These are phyloP conservation scores for Cydia splendana DNA, from an alignment of 1,140 invertebrate species.

Conservation along the genomic window DNA sequence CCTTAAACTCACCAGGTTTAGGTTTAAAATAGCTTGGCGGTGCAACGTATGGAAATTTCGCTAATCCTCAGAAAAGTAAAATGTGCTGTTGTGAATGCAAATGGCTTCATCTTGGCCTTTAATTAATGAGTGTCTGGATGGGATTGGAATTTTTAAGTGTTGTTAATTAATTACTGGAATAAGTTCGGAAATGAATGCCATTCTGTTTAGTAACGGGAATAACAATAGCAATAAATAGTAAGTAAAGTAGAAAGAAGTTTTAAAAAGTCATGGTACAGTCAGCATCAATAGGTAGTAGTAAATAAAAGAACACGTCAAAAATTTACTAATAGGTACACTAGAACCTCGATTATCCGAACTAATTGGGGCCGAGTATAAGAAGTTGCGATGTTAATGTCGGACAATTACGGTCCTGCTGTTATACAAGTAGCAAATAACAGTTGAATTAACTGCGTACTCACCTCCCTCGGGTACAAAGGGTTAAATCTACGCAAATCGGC, in stretches of 20 bases:
- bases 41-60: not conserved
- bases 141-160: conserved; percentile 11
- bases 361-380: too few species aligned
- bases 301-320: too few species aligned
- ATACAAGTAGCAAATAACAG: not conserved
- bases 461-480: not conserved
- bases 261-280: too few species aligned
- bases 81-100: conserved; percentile 3
- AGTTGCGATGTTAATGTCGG: not conserved
- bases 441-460: not conserved
- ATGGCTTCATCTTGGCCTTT: conserved; percentile 5
- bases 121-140: conserved; percentile 14
- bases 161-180: conserved; percentile 10
- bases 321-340: too few species aligned
- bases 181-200: not conserved
- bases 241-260: too few species aligned
- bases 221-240: too few species aligned
- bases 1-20: not conserved
- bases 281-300: too few species aligned
- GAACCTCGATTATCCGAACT: too few species aligned
- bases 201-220: not conserved
- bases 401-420: not conserved
- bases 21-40: not conserved
- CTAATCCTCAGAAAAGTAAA: conserved; percentile 10
- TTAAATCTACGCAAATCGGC: not conserved